Evolutionary conservation across 2,113 vertebrate genomes (phyloP), one percentile per base, ranked within the genome.

Genomic region (Plestiodon gilberti): DNA sequence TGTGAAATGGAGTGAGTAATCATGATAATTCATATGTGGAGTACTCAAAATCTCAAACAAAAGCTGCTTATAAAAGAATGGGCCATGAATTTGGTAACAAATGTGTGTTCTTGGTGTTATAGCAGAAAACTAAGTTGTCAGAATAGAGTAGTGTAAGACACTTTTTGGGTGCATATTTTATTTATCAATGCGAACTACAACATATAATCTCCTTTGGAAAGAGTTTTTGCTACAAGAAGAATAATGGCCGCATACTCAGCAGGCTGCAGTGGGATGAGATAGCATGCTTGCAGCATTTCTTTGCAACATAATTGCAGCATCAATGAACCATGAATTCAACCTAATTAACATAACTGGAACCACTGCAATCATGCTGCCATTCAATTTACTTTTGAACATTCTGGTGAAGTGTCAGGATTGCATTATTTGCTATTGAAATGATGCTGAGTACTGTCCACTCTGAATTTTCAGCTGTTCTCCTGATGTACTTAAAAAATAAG

Each of bases 341-440:
- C 95, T 95, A 93, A 95, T 95, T 95, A 95, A 92, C 94, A 95
- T 94, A 95, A 94, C 95, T 93, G 93, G 95, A 95, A 93, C 95
- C 93, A 90, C 93, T 77, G 95, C 93, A 95, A 92, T 95, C 93
- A 87, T 76, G 93, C 93, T 94, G 90, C 94, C 94, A 69, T 94
- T 95, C 93, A 93, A 88, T 95, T 95, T 92, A 86, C 89, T 28
- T 86, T 92, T 93, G 95, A 94, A 90, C 92, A 83, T 94, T 94
- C 91, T 82, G 55, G 91, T 90, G 93, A 92, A 92, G 93, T 89
- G 64, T 91, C 92, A 30, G 35, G 40, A 38, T 90, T 95, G 82
- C 81, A 88, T 89, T 91, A 81, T 92, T 94, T 92, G 69, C 92
- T 93, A 83, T 74, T 70, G 90, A 86, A 90, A 67, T 17, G 14